These are phyloP conservation scores for Acronicta alni DNA, from an alignment of 2,888 invertebrate species.

Conservation along the genomic window DNA sequence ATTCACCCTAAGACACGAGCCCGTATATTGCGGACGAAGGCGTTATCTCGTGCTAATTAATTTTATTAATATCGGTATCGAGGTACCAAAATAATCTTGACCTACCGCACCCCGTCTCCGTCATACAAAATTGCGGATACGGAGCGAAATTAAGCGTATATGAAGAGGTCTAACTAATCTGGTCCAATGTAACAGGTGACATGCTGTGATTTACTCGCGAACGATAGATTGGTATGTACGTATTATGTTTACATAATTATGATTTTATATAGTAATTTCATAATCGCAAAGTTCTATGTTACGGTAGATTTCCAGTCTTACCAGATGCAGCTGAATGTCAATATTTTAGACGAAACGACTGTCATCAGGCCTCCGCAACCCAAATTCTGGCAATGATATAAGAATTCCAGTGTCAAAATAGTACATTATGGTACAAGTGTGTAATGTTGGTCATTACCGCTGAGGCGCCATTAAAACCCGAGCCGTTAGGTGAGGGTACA, in stretches of 20 bases:
- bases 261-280: slow-evolving; percentile 45
- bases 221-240: slow-evolving; percentile 68
- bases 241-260: slow-evolving; percentile 49
- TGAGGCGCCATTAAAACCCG: no score
- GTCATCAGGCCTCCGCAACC: no score
- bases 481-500: no score
- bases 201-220: slow-evolving; percentile 69
- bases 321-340: no score
- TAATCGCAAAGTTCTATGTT: no score
- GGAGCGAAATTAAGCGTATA: slow-evolving; percentile 18
- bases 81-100: slow-evolving; percentile 57
- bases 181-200: slow-evolving; percentile 69
- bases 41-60: slow-evolving; percentile 75
- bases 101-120: slow-evolving; percentile 30
- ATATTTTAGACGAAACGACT: no score
- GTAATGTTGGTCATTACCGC: no score
- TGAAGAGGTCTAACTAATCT: slow-evolving; percentile 51
- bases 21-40: slow-evolving; percentile 50
- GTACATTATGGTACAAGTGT: no score
- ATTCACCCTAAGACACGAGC: slow-evolving; percentile 32
- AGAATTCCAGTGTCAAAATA: no score
- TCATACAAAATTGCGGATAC: slow-evolving; percentile 2
- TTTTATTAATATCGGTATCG: slow-evolving; percentile 69
- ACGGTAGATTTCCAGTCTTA: no score
- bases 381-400: no score